Evolutionary conservation across 2,888 invertebrate species (phyloP), one percentile per base, ranked within the genome.

Genomic region (Volucella inflata): DNA sequence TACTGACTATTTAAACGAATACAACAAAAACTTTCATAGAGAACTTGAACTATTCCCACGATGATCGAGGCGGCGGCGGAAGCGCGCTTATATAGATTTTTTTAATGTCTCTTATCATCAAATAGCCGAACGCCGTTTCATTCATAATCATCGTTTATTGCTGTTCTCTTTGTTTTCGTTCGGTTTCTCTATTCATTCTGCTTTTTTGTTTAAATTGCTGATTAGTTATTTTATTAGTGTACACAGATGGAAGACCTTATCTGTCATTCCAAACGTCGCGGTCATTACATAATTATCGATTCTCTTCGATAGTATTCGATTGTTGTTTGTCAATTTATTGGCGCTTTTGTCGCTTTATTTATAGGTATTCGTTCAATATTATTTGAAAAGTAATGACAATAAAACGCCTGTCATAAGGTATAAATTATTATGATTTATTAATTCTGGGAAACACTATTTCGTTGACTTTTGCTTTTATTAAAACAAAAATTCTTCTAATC

Each of bases 41-140:
- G 21, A 68, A 30, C 36, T 12, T 55, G 59, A 64, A 68, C 80
- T 71, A 71, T 81, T 85, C 85, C 81, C 85, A 85, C 85, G 85
- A 76, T 81, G 62, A 68, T 74, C 59, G 64, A 30, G 0, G 59
- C 50, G 65, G 48, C 50, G 59, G 50, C 77, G 77, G 77, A 83
- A 81, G 62, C 72, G 75, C 44, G 50, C 40, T 67, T 21, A 3
- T 21, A 21, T 2, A 21, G 12, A 16, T 64, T n/a, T 46, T 48
- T 71, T 67, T 62, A 14, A 46, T 64, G 71, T 46, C 51, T 65
- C 51, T 85, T 81, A 85, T 85, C 76, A 71, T 48, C 62, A 72
- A 50, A 80, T 21, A 68, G 68, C 65, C 75, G 55, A 71, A 53
- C 55, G 75, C 62, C 68, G 16, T 65, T 71, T 59, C 77, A 77